Evolutionary conservation across 2,888 invertebrate species (phyloP).

Genomic region (Caenorhabditis japonica): DNA sequence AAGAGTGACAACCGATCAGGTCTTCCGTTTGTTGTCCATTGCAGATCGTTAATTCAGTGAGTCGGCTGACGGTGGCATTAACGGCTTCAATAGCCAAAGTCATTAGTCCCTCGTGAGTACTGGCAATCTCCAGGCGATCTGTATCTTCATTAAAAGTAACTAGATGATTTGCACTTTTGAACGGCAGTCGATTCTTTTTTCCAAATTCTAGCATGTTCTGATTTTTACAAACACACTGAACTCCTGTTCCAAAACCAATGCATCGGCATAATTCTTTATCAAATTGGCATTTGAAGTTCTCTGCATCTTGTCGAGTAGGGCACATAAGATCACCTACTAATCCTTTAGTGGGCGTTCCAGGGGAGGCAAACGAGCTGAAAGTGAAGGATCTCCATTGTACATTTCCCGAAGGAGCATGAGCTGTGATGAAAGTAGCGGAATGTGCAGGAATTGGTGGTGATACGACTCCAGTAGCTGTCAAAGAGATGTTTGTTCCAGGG

Average conservation of each 20-base stretch:
- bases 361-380: too few relatives aligned
- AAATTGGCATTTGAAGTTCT: neutral
- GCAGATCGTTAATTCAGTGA: neutral
- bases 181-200: neutral
- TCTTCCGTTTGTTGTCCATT: neutral
- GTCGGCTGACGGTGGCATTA: neutral
- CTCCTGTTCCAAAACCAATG: neutral
- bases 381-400: neutral
- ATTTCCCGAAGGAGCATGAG: neutral
- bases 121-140: neutral
- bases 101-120: neutral
- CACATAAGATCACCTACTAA: constrained; percentile 2
- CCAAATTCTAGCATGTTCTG: neutral
- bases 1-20: neutral
- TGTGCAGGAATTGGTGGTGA: constrained; percentile 2
- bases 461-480: neutral
- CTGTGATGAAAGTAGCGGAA: constrained; percentile 3
- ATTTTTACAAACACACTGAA: neutral
- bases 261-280: neutral
- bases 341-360: constrained; percentile 1
- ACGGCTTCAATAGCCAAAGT: neutral
- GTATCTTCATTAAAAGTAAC: neutral
- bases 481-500: constrained; percentile 8
- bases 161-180: neutral
- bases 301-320: neutral